A percentile compares a stretch with the other conserved stretches of the same genome.
These are phyloP conservation scores for Melieria picta DNA, from an alignment of 2,888 invertebrate genomes.

Conservation along the genomic window DNA sequence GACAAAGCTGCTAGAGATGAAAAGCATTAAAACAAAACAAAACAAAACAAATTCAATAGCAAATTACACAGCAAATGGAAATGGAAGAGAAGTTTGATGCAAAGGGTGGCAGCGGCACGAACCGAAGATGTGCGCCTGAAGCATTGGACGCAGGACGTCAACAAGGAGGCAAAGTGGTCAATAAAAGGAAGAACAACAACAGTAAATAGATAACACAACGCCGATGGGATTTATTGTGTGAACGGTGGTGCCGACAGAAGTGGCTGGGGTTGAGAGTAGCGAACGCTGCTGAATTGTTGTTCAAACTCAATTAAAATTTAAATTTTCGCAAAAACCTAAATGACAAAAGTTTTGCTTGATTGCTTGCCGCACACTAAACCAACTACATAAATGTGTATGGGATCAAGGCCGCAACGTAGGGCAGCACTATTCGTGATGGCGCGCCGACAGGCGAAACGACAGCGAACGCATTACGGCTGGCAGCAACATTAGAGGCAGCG, in stretches of 20 bases:
- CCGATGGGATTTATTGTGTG: background rate
- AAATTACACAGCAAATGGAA: too few relatives aligned
- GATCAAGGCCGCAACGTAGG: background rate
- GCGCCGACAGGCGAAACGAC: too few relatives aligned
- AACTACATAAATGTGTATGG: background rate
- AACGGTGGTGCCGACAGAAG: background rate
- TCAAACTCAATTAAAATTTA: conserved; percentile 33
- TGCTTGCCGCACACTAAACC: conserved; percentile 16
- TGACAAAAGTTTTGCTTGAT: conserved; percentile 33
- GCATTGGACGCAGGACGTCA: too few relatives aligned
- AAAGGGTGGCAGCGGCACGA: too few relatives aligned
- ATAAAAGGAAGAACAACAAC: background rate
- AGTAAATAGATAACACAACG: background rate
- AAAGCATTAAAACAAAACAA: too few relatives aligned
- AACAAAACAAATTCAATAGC: too few relatives aligned
- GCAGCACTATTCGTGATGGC: background rate
- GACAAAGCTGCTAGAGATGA: too few relatives aligned
- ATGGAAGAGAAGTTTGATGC: too few relatives aligned
- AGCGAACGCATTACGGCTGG: too few relatives aligned
- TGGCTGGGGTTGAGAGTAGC: background rate
- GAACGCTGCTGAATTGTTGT: background rate
- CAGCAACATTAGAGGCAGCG: too few relatives aligned
- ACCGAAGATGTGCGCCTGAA: too few relatives aligned
- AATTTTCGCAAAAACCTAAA: conserved; percentile 33
- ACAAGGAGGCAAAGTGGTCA: too few relatives aligned